Percentiles rank a stretch among this genome's conserved stretches.
Conservation (phyloP, 2,797 vertebrate genomes). For the Glyptemys insculpta region DNA sequence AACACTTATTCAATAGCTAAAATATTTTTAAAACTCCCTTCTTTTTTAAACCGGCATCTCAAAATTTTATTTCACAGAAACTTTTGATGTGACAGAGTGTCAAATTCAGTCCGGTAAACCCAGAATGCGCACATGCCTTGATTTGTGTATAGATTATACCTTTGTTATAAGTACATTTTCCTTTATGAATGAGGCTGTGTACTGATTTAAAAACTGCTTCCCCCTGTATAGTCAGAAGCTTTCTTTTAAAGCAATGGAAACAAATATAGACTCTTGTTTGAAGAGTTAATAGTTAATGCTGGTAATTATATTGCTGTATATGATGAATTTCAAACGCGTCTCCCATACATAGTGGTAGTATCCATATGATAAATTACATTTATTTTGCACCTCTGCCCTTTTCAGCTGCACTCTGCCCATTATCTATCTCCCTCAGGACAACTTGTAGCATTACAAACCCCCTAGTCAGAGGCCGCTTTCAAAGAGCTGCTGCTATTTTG, state of each 20-base stretch:
- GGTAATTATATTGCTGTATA: rapidly evolving
- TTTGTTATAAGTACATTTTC: neutral
- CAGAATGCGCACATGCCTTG: neutral
- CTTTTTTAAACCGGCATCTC: rapidly evolving
- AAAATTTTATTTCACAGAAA: rapidly evolving
- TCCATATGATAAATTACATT: neutral
- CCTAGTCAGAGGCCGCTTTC: neutral
- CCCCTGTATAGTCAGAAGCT: neutral
- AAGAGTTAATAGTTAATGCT: neutral
- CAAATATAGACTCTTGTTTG: neutral
- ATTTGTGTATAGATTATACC: neutral
- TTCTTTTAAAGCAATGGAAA: neutral
- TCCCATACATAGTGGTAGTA: rapidly evolving
- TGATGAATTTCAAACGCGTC: rapidly evolving
- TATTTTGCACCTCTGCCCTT: neutral
- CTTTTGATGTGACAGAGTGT: rapidly evolving
- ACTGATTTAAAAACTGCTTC: neutral
- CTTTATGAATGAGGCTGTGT: rapidly evolving
- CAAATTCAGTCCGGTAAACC: neutral
- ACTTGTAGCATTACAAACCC: neutral
- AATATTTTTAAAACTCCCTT: rapidly evolving
- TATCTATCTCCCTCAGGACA: rapidly evolving
- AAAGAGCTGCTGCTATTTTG: neutral
- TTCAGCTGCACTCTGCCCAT: neutral
- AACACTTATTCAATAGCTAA: rapidly evolving